Percentiles rank a stretch among this genome's conserved stretches.
Conservation (phyloP, 1,140 invertebrate species). For the Drosophila teissieri region DNA sequence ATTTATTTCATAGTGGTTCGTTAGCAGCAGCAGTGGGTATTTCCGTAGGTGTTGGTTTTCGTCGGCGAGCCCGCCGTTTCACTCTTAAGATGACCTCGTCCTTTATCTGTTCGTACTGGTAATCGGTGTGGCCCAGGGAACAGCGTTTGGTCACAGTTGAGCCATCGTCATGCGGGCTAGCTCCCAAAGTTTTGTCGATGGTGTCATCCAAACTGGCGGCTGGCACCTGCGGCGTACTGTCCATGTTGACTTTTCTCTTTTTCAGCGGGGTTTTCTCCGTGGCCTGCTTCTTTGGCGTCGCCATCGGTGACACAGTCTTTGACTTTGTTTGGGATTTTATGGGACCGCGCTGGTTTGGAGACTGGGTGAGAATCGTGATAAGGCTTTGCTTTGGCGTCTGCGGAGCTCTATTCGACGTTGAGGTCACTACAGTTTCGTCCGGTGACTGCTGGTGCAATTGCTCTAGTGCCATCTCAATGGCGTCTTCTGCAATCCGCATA, state of each 20-base stretch:
- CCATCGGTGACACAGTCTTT: background rate
- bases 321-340: constrained; percentile 7
- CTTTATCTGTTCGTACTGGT: constrained; percentile 73
- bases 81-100: constrained; percentile 61
- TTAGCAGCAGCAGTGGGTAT: background rate
- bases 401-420: constrained; percentile 53
- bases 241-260: constrained; percentile 36
- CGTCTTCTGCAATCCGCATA: constrained; percentile 48
- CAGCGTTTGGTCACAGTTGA: constrained; percentile 65
- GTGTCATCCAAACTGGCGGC: constrained; percentile 10
- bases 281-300: constrained; percentile 1
- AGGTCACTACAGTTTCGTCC: constrained; percentile 61
- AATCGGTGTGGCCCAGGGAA: constrained; percentile 72
- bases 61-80: constrained; percentile 48
- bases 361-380: constrained; percentile 30
- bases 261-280: constrained; percentile 30
- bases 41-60: background rate
- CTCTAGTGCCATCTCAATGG: constrained; percentile 49
- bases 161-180: constrained; percentile 5
- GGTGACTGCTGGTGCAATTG: constrained; percentile 57
- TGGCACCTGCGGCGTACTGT: background rate
- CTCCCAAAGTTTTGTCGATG: constrained; percentile 42
- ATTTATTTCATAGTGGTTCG: constrained; percentile 1
- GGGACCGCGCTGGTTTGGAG: constrained; percentile 33
- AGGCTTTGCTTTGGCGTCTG: constrained; percentile 38